These are phyloP conservation scores for Sciurus vulgaris DNA, from an alignment of 2,797 vertebrate genomes.

Conservation along the genomic window DNA sequence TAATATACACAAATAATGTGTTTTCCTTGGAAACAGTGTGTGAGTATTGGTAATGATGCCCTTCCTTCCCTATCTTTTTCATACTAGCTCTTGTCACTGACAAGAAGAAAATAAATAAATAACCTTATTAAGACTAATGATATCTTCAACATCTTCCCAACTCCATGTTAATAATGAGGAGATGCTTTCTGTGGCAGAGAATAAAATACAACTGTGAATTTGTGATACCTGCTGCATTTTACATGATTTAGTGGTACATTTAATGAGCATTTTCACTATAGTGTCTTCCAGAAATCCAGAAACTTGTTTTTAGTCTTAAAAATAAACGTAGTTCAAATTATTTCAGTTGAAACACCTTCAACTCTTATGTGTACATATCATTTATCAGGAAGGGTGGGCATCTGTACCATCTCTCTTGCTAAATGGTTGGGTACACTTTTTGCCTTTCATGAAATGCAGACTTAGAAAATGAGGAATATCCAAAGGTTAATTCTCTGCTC, in stretches of 20 bases:
- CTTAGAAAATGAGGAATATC: background rate
- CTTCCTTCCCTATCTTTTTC: background rate
- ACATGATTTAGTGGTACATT: constrained; percentile 27
- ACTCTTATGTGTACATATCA: constrained; percentile 2
- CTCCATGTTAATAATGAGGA: constrained; percentile 50
- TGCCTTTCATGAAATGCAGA: constrained; percentile 9
- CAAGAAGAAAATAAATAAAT: constrained; percentile 60
- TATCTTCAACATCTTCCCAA: constrained; percentile 18
- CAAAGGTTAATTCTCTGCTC: constrained; percentile 12
- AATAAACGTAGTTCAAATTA: constrained; percentile 17
- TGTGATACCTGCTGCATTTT: constrained; percentile 32
- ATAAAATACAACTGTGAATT: background rate
- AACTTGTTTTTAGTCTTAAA: constrained; percentile 10
- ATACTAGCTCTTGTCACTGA: constrained; percentile 8
- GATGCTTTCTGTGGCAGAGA: constrained; percentile 25
- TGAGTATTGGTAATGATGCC: constrained; percentile 25
- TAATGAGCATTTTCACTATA: constrained; percentile 56
- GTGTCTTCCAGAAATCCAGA: constrained; percentile 16
- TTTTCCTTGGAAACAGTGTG: background rate
- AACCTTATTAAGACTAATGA: constrained; percentile 59
- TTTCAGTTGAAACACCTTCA: constrained; percentile 33
- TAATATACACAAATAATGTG: constrained; percentile 52
- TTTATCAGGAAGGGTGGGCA: background rate
- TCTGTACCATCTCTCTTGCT: background rate
- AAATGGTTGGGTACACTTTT: background rate